Evolutionary conservation across 2,888 invertebrate species (phyloP), one percentile per base, ranked within the genome.

Genomic region (Nowickia ferox): DNA sequence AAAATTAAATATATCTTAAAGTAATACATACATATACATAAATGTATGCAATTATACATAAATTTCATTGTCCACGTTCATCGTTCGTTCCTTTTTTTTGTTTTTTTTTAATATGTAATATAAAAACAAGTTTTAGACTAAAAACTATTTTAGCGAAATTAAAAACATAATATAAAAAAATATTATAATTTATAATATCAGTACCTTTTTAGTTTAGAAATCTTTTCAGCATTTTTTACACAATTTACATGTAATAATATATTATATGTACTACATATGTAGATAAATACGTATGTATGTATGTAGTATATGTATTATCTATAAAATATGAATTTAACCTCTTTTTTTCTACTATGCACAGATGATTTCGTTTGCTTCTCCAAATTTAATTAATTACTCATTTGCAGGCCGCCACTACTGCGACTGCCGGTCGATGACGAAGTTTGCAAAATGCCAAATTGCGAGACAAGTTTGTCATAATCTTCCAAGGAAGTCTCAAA

Each of bases 401-500:
- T 91, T 84, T 91, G 91, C 1, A 91, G 87, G 2, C 91, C 91
- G 3, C 91, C 91, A 71, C 91, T 91, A 76, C 91, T 92, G 74
- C 92, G 90, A 85, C 92, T 92, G 59, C 91, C 91, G 44, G 90
- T 92, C 22, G 89, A 89, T 8, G 92, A 92, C 0, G 92, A 91
- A 46, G 91, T 90, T 66, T 89, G 90, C 44, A 90, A 88, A 61
- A 89, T 87, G 22, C 90, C 89, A 10, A 93, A 89, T 65, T 93
- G 93, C 44, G 92, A 92, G 11, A 93, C 93, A 30, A 93, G 90
- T 75, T 91, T 90, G 80, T 93, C 93, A 84, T 93, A 93, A 87
- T 93, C 92, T 71, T 91, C 91, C 22, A 93, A 88, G 38, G 93
- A 93, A 13, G 92, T 93, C 87, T 93, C 93, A 85, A 93, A 93